Evolutionary conservation across 1,140 invertebrate species (phyloP).

Genomic region (Drosophila subobscura): DNA sequence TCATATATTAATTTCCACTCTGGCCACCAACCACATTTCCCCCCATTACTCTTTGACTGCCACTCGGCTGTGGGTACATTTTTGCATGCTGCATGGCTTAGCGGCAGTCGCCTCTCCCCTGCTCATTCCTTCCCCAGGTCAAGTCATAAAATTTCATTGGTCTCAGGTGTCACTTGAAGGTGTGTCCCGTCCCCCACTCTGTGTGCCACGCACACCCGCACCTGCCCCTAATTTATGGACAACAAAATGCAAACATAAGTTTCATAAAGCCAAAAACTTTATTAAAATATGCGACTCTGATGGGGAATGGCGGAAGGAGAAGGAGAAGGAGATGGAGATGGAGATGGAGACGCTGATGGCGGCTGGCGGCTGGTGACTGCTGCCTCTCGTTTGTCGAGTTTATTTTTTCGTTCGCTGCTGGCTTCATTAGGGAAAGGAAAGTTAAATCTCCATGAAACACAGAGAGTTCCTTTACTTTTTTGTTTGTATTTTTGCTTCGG

Average conservation of each 20-base stretch:
- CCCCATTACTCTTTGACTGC: constrained; percentile 20
- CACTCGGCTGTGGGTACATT: constrained; percentile 13
- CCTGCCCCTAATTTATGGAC: constrained; percentile 64
- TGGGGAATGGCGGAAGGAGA: constrained; percentile 5
- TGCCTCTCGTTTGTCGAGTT: constrained; percentile 11
- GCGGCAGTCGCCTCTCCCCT: too few relatives aligned
- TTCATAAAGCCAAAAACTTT: constrained; percentile 62
- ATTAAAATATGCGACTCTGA: constrained; percentile 74
- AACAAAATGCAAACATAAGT: constrained; percentile 75
- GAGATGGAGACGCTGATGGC: constrained; percentile 32
- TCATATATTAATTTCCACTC: constrained; percentile 36
- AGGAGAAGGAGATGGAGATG: background rate
- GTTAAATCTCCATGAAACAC: constrained; percentile 79
- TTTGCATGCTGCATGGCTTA: constrained; percentile 24
- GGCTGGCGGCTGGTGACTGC: background rate
- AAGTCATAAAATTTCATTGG: constrained; percentile 59
- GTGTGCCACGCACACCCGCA: constrained; percentile 11
- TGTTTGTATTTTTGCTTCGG: constrained; percentile 16
- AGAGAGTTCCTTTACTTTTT: constrained; percentile 44
- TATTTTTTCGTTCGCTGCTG: constrained; percentile 15
- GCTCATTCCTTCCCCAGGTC: constrained; percentile 18
- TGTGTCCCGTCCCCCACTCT: too few relatives aligned
- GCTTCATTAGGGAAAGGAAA: constrained; percentile 71
- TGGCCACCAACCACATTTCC: constrained; percentile 26
- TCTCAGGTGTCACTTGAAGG: constrained; percentile 63